Percentiles rank a stretch among this genome's conserved stretches.
phyloP scores from a whole-genome alignment of 2,113 vertebrate genomes.

The Baryphthengus martii region DNA sequence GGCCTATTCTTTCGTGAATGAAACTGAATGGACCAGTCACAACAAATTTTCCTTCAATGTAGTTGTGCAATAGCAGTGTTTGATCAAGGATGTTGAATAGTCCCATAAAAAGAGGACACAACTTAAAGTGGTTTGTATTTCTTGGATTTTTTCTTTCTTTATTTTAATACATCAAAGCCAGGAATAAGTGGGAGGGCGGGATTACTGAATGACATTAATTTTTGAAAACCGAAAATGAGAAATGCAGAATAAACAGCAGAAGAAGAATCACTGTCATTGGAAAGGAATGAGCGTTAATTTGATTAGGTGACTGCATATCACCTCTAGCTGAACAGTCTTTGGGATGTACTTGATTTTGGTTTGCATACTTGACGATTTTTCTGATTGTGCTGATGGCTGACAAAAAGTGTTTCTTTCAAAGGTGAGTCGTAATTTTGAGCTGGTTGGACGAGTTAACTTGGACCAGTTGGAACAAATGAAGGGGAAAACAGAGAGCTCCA shows the following conservation, averaged over 20 bases:
- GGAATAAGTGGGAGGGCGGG: neutral
- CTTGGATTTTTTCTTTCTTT: neutral
- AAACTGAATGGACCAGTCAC: neutral
- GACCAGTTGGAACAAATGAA: constrained; percentile 95
- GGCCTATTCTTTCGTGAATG: neutral
- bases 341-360: fast-evolving
- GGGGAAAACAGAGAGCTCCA: constrained; percentile 81
- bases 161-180: neutral
- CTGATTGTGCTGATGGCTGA: neutral
- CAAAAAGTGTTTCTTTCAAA: constrained; percentile 56
- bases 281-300: neutral
- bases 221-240: neutral
- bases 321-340: neutral
- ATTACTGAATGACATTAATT: neutral
- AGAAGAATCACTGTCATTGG: neutral
- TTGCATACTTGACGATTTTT: neutral
- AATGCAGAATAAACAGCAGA: neutral
- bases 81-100: neutral
- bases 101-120: neutral
- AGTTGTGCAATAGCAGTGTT: neutral
- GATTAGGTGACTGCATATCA: neutral
- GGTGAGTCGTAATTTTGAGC: constrained; percentile 97
- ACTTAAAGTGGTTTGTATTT: neutral
- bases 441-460: constrained; percentile 94
- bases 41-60: neutral